These are phyloP conservation scores for Diaperis boleti DNA, from an alignment of 2,888 invertebrate species.

Conservation along the genomic window DNA sequence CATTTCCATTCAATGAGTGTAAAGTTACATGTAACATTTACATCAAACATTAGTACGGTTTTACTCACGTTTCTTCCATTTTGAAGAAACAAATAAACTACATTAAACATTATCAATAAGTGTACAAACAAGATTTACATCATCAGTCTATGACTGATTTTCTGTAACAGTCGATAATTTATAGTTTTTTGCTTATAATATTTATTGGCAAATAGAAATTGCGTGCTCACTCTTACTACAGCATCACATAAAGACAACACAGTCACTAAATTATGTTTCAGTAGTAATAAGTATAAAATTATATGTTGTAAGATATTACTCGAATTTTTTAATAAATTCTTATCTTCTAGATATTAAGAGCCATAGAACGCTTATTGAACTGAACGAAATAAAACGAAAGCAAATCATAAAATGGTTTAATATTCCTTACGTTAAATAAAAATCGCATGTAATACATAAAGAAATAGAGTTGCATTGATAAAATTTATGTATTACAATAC, in stretches of 20 bases:
- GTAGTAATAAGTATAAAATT: slow-evolving; percentile 46
- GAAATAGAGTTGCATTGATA: slow-evolving; percentile 50
- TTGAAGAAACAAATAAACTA: slow-evolving; percentile 41
- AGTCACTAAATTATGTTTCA: slow-evolving; percentile 37
- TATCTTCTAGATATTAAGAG: slow-evolving; percentile 38
- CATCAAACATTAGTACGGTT: slow-evolving; percentile 51
- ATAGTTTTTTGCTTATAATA: slow-evolving; percentile 25
- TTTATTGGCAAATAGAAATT: slow-evolving; percentile 45
- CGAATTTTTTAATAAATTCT: slow-evolving; percentile 33
- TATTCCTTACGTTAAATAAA: slow-evolving; percentile 38
- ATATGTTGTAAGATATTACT: slow-evolving; percentile 35
- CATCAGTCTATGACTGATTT: slow-evolving; percentile 40
- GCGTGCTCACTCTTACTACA: slow-evolving; percentile 52
- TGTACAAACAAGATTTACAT: slow-evolving; percentile 33
- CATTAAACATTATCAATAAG: slow-evolving; percentile 19
- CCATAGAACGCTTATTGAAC: slow-evolving; percentile 20
- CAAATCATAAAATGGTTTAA: slow-evolving; percentile 47
- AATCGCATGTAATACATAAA: slow-evolving; percentile 49
- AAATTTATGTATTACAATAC: slow-evolving; percentile 53
- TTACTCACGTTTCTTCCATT: slow-evolving; percentile 49
- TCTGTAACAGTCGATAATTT: slow-evolving; percentile 35
- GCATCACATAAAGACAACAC: slow-evolving; percentile 52
- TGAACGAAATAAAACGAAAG: slow-evolving; percentile 42
- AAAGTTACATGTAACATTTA: slow-evolving; percentile 43
- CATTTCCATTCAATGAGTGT: slow-evolving; percentile 43